Conservation (phyloP, 1,140 invertebrate genomes). For the Monochamus saltuarius region DNA sequence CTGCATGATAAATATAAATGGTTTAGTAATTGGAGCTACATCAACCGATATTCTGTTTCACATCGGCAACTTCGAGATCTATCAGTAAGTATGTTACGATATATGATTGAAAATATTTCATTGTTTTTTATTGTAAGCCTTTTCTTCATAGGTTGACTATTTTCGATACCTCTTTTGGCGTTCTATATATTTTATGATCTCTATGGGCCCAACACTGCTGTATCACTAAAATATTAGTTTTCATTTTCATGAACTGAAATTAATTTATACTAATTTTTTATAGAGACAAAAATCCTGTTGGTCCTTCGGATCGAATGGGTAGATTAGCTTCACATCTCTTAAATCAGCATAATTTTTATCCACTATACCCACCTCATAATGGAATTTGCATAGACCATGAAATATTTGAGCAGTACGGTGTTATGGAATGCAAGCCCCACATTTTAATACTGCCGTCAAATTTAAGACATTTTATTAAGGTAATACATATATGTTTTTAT, state of each 20-base stretch:
- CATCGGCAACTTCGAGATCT: slow-evolving; percentile 31
- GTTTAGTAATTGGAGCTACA: slow-evolving; percentile 74
- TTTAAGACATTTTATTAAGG: slow-evolving; percentile 80
- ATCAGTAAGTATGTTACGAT: slow-evolving; percentile 27
- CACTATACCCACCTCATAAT: slow-evolving; percentile 72
- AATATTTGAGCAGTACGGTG: slow-evolving; percentile 67
- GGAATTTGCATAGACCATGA: slow-evolving; percentile 69
- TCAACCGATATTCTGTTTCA: slow-evolving; percentile 66
- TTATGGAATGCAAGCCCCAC: slow-evolving; percentile 73
- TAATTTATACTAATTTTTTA: no score
- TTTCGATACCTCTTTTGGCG: no score
- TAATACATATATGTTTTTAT: slow-evolving; percentile 51
- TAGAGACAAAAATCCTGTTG: slow-evolving; percentile 33
- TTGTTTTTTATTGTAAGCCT: not conserved
- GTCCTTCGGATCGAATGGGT: slow-evolving; percentile 64
- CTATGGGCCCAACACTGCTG: no score
- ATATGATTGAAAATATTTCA: not conserved
- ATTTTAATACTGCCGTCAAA: slow-evolving; percentile 82
- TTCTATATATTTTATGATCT: no score
- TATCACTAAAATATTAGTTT: no score
- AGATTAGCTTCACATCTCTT: slow-evolving; percentile 74
- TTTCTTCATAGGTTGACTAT: slow-evolving; percentile 24
- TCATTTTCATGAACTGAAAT: no score
- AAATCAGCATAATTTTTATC: slow-evolving; percentile 78
- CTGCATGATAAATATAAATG: slow-evolving; percentile 73